phyloP scores from a whole-genome alignment of 1,140 invertebrate species.

The Brachionus rubens region DNA sequence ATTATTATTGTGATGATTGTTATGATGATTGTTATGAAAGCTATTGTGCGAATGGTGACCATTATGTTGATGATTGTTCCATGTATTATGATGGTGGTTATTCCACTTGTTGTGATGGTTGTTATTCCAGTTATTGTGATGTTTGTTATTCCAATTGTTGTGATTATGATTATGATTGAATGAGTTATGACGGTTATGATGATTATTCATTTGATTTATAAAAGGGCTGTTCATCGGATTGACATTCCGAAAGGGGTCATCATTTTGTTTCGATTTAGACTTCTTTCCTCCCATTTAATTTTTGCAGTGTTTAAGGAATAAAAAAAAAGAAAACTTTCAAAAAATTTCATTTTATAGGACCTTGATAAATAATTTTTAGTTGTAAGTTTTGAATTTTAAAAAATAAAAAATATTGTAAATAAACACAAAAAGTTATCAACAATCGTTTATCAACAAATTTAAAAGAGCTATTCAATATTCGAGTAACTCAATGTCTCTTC shows the following conservation, averaged over 20 bases:
- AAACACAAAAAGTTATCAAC: too few species aligned
- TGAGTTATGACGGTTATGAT: background rate
- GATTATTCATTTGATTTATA: background rate
- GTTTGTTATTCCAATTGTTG: background rate
- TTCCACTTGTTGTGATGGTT: background rate
- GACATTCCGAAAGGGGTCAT: too few species aligned
- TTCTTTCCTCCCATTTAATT: slow-evolving; percentile 13
- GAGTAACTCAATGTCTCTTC: too few species aligned
- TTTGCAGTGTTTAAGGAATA: too few species aligned
- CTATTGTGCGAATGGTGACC: background rate
- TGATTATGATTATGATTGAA: background rate
- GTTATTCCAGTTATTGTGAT: slow-evolving; percentile 4
- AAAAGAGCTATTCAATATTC: too few species aligned
- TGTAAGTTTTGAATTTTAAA: too few species aligned
- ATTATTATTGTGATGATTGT: background rate
- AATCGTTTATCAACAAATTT: too few species aligned
- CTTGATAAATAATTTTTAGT: too few species aligned
- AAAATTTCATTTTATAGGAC: too few species aligned
- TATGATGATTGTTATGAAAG: background rate
- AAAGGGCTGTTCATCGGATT: too few species aligned
- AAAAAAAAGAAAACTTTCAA: too few species aligned
- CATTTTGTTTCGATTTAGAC: background rate
- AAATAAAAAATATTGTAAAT: too few species aligned
- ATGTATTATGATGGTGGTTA: background rate
- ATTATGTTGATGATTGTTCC: background rate